These are phyloP conservation scores for Sander vitreus DNA, from an alignment of 2,113 vertebrate species.

Conservation along the genomic window DNA sequence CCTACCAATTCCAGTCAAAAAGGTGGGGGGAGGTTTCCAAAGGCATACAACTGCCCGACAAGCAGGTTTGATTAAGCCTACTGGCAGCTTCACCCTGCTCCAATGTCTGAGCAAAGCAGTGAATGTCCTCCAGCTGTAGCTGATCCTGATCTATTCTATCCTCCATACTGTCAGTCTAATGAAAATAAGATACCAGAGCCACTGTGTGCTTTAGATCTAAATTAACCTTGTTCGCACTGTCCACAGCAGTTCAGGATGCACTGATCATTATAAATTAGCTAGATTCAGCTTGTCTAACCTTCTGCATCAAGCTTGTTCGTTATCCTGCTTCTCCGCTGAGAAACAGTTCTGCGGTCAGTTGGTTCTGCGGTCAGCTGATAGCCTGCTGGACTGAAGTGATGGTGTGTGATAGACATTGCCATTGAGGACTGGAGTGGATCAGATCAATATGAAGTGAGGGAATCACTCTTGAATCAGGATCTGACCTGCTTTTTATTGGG, in stretches of 20 bases:
- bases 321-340: background rate
- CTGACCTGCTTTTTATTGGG: conserved; percentile 61
- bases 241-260: background rate
- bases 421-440: conserved; percentile 59
- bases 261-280: conserved; percentile 10
- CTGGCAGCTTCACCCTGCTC: background rate
- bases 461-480: conserved; percentile 65
- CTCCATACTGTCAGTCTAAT: conserved; percentile 3
- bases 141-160: background rate
- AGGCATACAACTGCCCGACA: background rate
- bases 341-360: conserved; percentile 23
- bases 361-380: conserved; percentile 8
- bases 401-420: conserved; percentile 54
- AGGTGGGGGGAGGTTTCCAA: too few relatives aligned
- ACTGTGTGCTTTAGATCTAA: background rate
- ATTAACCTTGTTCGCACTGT: conserved; percentile 9
- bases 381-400: conserved; percentile 6
- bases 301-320: conserved; percentile 7
- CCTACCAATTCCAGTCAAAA: background rate
- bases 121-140: background rate
- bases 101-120: conserved; percentile 1
- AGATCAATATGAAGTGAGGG: conserved; percentile 69
- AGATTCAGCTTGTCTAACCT: conserved; percentile 7
- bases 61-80: background rate
- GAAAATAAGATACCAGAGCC: conserved; percentile 11